phyloP scores from a whole-genome alignment of 2,797 vertebrate species.

The Thamnophis elegans region DNA sequence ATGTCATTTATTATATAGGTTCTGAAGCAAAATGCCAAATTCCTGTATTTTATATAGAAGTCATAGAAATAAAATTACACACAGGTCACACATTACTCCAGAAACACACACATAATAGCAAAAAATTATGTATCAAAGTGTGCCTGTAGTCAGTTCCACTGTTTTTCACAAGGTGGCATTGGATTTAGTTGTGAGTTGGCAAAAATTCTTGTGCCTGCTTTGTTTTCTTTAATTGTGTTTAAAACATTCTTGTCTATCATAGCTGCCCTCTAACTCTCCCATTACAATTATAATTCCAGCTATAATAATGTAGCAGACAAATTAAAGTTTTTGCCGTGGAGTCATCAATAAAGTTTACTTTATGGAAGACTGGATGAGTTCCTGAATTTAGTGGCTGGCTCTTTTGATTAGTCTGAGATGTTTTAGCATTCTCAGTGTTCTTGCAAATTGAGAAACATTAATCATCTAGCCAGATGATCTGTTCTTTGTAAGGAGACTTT shows the following conservation, averaged over 20 bases:
- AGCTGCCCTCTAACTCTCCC: background rate
- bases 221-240: background rate
- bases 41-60: slow-evolving; percentile 11
- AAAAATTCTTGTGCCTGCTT: background rate
- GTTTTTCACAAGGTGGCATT: background rate
- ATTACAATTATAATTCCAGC: background rate
- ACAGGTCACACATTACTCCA: background rate
- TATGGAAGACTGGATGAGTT: background rate
- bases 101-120: background rate
- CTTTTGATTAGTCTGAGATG: slow-evolving; percentile 44
- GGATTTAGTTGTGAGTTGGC: background rate
- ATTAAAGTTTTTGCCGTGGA: background rate
- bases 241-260: background rate
- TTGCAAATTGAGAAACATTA: slow-evolving; percentile 43
- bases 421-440: slow-evolving; percentile 35
- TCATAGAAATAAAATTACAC: background rate
- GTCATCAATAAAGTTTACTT: background rate
- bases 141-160: background rate
- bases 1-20: slow-evolving; percentile 3
- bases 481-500: slow-evolving; percentile 15
- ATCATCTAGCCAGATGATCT: slow-evolving; percentile 45
- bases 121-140: background rate
- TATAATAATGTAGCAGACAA: background rate
- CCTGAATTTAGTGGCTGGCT: slow-evolving; percentile 2
- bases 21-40: background rate